These are phyloP conservation scores for Chiropotes sagulatus DNA, from an alignment of 2,797 vertebrate species.

Conservation along the genomic window DNA sequence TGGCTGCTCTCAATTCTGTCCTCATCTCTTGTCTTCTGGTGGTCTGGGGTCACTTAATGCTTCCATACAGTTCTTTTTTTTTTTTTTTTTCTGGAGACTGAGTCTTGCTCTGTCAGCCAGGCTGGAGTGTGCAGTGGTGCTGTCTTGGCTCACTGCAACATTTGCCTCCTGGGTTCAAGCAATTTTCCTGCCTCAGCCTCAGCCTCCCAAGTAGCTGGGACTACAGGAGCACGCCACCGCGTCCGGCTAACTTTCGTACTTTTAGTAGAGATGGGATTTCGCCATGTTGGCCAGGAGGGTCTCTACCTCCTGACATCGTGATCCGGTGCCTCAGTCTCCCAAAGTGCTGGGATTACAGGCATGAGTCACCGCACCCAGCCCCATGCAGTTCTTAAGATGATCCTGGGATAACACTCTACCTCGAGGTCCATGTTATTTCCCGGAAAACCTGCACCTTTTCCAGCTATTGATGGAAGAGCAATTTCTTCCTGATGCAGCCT, in stretches of 20 bases:
- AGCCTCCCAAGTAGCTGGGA: neutral
- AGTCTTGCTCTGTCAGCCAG: neutral
- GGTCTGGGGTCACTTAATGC: neutral
- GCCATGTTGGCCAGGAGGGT: neutral
- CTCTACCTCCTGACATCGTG: neutral
- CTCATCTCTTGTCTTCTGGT: neutral
- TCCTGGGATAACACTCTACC: neutral
- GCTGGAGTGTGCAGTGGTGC: neutral
- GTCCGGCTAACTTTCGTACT: neutral
- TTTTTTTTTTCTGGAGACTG: neutral
- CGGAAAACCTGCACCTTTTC: neutral
- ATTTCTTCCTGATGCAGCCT: neutral
- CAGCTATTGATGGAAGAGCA: neutral
- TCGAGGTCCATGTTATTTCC: neutral
- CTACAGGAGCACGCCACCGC: accelerated
- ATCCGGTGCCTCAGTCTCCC: neutral
- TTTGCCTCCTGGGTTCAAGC: neutral
- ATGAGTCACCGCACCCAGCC: neutral
- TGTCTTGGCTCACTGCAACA: neutral
- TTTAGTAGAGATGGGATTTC: neutral
- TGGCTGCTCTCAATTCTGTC: neutral
- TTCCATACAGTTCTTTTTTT: too few species aligned
- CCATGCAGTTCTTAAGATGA: neutral
- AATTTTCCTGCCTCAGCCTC: neutral
- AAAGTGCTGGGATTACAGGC: neutral